These are phyloP conservation scores for Rhysida immarginata DNA, from an alignment of 1,140 invertebrate genomes.

Conservation along the genomic window DNA sequence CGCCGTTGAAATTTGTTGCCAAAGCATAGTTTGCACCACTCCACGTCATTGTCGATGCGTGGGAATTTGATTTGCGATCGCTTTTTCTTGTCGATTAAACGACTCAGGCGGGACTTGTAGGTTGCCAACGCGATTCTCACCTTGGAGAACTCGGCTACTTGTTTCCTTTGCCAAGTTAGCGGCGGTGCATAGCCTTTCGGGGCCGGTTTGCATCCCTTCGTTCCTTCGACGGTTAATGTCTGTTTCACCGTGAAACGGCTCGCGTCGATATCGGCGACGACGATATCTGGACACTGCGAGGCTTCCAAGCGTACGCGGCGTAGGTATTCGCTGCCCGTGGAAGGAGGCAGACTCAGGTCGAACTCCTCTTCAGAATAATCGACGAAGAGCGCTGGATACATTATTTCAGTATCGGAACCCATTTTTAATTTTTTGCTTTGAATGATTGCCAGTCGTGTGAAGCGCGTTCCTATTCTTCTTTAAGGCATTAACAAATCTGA, in stretches of 20 bases:
- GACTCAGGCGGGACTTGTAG: conserved; percentile 23
- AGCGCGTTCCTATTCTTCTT: too few species aligned
- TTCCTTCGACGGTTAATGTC: background rate
- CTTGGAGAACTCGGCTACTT: conserved; percentile 36
- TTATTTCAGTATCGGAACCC: background rate
- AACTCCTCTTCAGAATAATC: conserved; percentile 26
- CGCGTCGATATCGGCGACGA: conserved; percentile 35
- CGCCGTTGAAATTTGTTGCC: conserved; percentile 20
- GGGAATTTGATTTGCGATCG: conserved; percentile 16
- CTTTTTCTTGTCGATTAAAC: conserved; percentile 25
- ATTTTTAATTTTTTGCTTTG: too few species aligned
- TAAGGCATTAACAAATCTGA: too few species aligned
- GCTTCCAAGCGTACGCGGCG: conserved; percentile 39
- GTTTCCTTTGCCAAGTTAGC: conserved; percentile 35
- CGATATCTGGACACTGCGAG: conserved; percentile 35
- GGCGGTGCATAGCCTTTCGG: conserved; percentile 31
- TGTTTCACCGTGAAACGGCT: conserved; percentile 25
- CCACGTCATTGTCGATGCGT: conserved; percentile 24
- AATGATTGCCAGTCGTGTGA: too few species aligned
- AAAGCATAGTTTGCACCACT: conserved; percentile 32
- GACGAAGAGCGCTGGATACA: background rate
- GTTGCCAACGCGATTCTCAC: conserved; percentile 23
- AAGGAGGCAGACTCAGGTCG: conserved; percentile 34
- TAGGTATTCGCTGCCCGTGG: conserved; percentile 39
- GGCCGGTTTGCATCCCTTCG: conserved; percentile 28